Conservation (phyloP, 2,113 vertebrate species). For the Miniopterus natalensis region DNA sequence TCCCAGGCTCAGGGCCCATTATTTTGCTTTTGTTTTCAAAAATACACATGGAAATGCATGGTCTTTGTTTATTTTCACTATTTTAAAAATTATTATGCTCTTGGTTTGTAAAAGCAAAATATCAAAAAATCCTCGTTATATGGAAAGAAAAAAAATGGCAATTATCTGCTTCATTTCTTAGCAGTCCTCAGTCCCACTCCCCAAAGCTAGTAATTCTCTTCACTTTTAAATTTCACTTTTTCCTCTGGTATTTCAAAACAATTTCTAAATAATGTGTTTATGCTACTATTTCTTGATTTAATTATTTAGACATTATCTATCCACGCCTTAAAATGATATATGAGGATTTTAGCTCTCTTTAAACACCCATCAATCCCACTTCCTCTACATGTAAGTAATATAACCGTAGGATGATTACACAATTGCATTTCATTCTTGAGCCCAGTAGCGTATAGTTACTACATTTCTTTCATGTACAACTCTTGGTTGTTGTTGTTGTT, state of each 20-base stretch:
- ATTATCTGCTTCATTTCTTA: not conserved
- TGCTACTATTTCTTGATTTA: not conserved
- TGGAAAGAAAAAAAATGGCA: not conserved
- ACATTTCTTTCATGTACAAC: not conserved
- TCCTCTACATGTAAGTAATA: not conserved
- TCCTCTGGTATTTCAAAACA: not conserved
- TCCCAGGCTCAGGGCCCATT: not conserved
- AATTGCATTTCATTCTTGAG: not conserved
- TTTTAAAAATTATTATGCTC: not conserved
- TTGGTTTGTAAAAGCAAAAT: not conserved
- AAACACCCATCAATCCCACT: not conserved
- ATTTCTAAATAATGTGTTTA: not conserved
- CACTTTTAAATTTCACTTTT: not conserved
- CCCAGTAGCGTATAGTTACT: not conserved
- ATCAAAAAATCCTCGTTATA: not conserved
- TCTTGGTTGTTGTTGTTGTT: not conserved
- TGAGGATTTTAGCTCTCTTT: not conserved
- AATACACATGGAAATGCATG: not conserved
- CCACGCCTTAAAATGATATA: accelerated
- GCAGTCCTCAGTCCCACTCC: no score
- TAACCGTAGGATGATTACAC: not conserved
- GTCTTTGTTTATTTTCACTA: not conserved
- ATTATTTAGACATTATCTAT: not conserved
- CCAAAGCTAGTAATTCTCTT: not conserved
- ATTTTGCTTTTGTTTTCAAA: not conserved